A percentile compares a stretch with the other conserved stretches of the same genome.
phyloP scores from a whole-genome alignment of 2,888 invertebrate genomes.

The Aphidius colemani region DNA sequence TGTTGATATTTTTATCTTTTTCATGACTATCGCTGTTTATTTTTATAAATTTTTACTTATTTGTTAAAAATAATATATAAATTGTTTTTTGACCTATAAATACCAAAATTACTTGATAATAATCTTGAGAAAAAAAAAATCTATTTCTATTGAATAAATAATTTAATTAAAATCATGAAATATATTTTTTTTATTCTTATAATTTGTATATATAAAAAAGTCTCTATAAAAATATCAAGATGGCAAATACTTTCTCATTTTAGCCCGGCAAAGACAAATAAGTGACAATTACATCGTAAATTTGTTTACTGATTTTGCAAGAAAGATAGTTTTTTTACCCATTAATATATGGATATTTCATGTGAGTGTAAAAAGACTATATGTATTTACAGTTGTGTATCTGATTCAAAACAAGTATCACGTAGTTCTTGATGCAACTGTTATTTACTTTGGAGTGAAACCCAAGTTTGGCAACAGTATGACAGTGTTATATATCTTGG shows the following conservation, averaged over 20 bases:
- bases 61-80: no score
- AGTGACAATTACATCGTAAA: not conserved
- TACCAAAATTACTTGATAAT: no score
- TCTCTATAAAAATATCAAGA: not conserved
- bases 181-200: no score
- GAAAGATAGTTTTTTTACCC: no score
- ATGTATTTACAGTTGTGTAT: conserved; percentile 6
- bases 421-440: conserved; percentile 19
- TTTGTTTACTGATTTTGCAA: conserved; percentile 10
- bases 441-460: conserved; percentile 25
- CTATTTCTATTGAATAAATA: not conserved
- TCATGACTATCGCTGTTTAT: no score
- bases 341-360: no score
- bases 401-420: conserved; percentile 20
- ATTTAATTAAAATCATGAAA: not conserved
- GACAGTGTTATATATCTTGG: conserved; percentile 1
- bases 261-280: not conserved
- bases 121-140: no score
- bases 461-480: conserved; percentile 19
- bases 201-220: not conserved
- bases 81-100: no score
- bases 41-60: no score
- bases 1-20: no score
- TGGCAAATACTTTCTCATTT: conserved; percentile 1
- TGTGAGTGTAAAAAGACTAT: no score